Conservation (phyloP, 2,113 vertebrate species). For the Festucalex cinctus region DNA sequence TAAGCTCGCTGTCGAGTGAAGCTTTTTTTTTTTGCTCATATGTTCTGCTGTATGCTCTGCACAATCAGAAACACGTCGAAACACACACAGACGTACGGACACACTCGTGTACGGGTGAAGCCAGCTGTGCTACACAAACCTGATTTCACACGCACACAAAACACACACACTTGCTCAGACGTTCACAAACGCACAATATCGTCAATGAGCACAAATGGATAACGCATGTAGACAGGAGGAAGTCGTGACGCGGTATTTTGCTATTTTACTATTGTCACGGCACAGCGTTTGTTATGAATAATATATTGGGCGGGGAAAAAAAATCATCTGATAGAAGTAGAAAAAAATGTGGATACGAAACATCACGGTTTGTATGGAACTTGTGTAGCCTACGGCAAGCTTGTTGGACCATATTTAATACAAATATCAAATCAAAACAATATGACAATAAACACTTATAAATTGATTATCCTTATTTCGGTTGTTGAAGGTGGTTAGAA, state of each 20-base stretch:
- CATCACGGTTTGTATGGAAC: no score
- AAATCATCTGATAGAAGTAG: neutral
- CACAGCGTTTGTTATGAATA: neutral
- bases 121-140: conserved; percentile 56
- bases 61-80: conserved; percentile 52
- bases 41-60: conserved; percentile 72
- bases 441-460: no score
- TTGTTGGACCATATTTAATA: no score
- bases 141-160: conserved; percentile 12
- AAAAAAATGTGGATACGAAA: no score
- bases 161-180: conserved; percentile 28
- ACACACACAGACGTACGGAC: conserved; percentile 41
- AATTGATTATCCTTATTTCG: no score
- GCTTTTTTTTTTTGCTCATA: conserved; percentile 68
- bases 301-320: neutral
- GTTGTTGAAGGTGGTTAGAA: no score
- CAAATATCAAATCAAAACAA: no score
- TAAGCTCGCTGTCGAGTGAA: conserved; percentile 58
- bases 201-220: conserved; percentile 21
- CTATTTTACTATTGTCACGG: neutral
- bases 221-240: conserved; percentile 10
- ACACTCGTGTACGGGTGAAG: conserved; percentile 61
- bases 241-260: neutral
- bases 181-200: conserved; percentile 1
- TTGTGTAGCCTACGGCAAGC: no score